Evolutionary conservation across 2,113 vertebrate species (phyloP).

Genomic region (Drymodes brunneopygia): DNA sequence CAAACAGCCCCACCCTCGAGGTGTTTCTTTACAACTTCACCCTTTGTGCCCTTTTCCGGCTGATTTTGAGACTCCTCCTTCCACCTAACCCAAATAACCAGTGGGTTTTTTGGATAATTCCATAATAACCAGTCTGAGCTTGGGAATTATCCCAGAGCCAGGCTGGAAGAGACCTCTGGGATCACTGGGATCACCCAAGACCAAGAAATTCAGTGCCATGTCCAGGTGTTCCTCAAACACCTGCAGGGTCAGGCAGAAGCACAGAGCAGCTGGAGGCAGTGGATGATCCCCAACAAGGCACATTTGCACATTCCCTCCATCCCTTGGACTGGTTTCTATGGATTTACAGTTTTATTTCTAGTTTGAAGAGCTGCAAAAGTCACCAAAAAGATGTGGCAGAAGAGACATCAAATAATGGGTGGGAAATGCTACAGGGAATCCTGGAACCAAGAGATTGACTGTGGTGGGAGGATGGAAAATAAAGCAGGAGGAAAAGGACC

Average conservation of each 20-base stretch:
- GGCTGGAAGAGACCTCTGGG: not conserved
- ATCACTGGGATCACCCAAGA: not conserved
- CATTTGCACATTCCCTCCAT: rapidly evolving
- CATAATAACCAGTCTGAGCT: not conserved
- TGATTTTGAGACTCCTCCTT: not conserved
- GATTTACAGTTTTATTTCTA: not conserved
- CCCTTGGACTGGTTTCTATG: not conserved
- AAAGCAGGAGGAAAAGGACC: not conserved
- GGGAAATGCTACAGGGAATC: not conserved
- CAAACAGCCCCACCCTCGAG: not conserved
- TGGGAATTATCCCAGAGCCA: not conserved
- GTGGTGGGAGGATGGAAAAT: not conserved
- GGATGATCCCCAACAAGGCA: not conserved
- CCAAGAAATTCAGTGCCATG: not conserved
- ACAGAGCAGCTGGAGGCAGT: not conserved
- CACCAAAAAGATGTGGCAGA: not conserved
- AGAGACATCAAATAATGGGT: not conserved
- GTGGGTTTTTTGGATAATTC: not conserved
- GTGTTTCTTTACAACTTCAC: rapidly evolving
- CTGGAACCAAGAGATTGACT: not conserved
- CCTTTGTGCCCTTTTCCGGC: rapidly evolving
- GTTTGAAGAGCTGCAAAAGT: not conserved
- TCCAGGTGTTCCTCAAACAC: not conserved
- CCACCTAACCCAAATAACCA: not conserved
- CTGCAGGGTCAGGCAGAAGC: not conserved